Evolutionary conservation across 2,113 vertebrate genomes (phyloP).

Genomic region (Clarias batrachus): DNA sequence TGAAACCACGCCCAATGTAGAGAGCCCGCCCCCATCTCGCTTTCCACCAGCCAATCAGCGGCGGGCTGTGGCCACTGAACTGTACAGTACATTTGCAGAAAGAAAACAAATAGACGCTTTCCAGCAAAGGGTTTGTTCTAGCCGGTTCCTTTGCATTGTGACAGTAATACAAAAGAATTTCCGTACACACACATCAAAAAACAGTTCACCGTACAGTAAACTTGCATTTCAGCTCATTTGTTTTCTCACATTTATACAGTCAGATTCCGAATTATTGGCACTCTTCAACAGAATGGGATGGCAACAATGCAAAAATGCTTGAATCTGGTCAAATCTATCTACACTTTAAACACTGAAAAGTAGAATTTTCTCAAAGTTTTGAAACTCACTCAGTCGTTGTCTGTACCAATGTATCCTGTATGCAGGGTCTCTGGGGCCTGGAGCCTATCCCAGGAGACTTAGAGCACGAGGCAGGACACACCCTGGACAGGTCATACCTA

Average conservation of each 20-base stretch:
- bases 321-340: no score
- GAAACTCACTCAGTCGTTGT: no score
- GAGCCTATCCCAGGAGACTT: no score
- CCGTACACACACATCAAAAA: background rate
- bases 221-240: background rate
- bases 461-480: no score
- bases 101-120: constrained; percentile 9
- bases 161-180: background rate
- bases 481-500: no score
- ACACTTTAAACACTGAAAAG: no score
- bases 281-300: background rate
- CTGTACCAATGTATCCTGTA: no score
- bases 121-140: background rate
- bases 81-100: background rate
- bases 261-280: background rate
- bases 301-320: background rate
- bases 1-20: constrained; percentile 72
- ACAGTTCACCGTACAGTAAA: background rate
- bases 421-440: no score
- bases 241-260: background rate
- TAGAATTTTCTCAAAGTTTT: no score
- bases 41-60: constrained; percentile 15
- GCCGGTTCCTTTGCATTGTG: background rate
- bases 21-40: constrained; percentile 37
- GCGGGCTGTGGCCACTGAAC: background rate